Conservation (phyloP, 2,888 invertebrate genomes). For the Mythimna pallens region DNA sequence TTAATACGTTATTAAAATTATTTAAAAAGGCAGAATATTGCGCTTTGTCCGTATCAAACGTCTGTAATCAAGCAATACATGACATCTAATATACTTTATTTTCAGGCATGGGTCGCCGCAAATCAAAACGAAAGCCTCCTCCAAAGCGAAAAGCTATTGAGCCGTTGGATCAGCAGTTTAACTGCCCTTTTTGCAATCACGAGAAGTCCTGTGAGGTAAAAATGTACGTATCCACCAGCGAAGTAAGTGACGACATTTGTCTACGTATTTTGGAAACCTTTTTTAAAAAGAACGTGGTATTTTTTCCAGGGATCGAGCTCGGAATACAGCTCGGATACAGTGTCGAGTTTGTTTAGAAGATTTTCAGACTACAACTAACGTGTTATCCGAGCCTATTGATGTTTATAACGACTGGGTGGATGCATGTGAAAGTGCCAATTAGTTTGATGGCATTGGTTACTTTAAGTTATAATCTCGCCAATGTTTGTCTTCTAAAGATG, state of each 20-base stretch:
- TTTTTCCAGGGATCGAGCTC: conserved; percentile 96
- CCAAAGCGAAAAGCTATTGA: conserved; percentile 97
- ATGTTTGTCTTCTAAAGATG: conserved; percentile 18
- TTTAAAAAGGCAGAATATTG: not conserved
- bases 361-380: conserved; percentile 98
- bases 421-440: conserved; percentile 98
- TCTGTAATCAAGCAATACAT: not conserved
- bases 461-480: conserved; percentile 58
- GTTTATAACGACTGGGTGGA: conserved; percentile 99
- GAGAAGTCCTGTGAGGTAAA: conserved; percentile 99
- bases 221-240: conserved; percentile 93
- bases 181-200: conserved; percentile 99
- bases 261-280: conserved; percentile 9
- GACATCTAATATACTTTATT: conserved; percentile 14
- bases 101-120: conserved; percentile 96
- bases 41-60: not conserved
- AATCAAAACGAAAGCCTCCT: conserved; percentile 99
- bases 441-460: conserved; percentile 65
- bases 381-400: conserved; percentile 99
- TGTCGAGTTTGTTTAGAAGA: conserved; percentile 99
- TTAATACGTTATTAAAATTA: not conserved
- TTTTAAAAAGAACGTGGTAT: conserved; percentile 3
- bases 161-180: conserved; percentile 98
- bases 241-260: conserved; percentile 1
- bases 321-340: conserved; percentile 98